Conservation (phyloP, 2,113 vertebrate genomes). For the Campylomormyrus numenius region DNA sequence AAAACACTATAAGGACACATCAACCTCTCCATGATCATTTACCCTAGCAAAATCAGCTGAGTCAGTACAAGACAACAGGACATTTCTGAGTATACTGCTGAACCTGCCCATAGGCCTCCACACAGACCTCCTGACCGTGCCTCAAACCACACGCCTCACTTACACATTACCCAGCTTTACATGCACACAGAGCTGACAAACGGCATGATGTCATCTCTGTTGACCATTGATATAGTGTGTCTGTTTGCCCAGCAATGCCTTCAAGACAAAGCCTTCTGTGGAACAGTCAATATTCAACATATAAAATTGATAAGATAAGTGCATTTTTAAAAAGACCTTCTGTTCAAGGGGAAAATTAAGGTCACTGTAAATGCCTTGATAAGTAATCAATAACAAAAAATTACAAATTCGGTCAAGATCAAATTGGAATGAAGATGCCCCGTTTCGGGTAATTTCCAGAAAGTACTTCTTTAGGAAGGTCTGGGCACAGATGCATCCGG, state of each 20-base stretch:
- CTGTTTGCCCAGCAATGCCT: not conserved
- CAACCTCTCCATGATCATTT: not conserved
- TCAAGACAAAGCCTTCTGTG: not conserved
- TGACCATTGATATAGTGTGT: not conserved
- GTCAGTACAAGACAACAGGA: not conserved
- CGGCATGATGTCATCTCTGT: constrained; percentile 7
- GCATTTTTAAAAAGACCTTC: not conserved
- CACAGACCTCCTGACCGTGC: not conserved
- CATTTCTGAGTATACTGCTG: not conserved
- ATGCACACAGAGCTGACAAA: not conserved
- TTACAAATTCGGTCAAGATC: not conserved
- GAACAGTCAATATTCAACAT: not conserved
- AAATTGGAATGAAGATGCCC: not conserved
- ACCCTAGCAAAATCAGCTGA: not conserved
- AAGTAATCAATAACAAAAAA: not conserved
- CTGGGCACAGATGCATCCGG: constrained; percentile 34
- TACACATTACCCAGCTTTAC: constrained; percentile 4
- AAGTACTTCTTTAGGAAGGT: constrained; percentile 12
- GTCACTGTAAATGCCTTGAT: not conserved
- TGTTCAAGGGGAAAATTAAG: not conserved
- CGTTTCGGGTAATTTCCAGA: not conserved
- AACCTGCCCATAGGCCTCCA: not conserved
- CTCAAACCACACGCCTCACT: constrained; percentile 15
- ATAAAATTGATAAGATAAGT: not conserved
- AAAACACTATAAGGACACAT: not conserved